Evolutionary conservation across 2,888 invertebrate species (phyloP).

Genomic region (Hypena proboscidalis): DNA sequence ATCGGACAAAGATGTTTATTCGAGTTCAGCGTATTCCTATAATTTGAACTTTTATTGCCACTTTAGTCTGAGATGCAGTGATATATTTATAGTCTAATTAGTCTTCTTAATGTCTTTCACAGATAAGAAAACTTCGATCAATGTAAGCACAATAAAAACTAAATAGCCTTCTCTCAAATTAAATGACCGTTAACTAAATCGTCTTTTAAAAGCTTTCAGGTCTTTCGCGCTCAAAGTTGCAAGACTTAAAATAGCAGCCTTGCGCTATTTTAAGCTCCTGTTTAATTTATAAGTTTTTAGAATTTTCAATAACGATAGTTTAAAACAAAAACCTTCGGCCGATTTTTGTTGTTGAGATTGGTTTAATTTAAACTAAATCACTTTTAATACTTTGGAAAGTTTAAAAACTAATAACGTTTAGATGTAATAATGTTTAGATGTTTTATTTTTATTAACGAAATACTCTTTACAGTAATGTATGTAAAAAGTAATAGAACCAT

Average conservation of each 20-base stretch:
- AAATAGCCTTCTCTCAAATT: constrained; percentile 9
- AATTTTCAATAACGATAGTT: constrained; percentile 21
- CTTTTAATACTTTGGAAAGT: too few species aligned
- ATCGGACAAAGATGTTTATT: constrained; percentile 40
- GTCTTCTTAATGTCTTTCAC: constrained; percentile 41
- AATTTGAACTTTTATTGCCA: constrained; percentile 53
- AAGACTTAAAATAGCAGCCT: constrained; percentile 12
- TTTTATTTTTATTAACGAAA: too few species aligned
- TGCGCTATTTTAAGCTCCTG: constrained; percentile 18
- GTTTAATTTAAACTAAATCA: too few species aligned
- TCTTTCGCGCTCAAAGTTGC: constrained; percentile 4
- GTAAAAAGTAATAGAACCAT: too few species aligned
- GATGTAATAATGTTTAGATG: too few species aligned
- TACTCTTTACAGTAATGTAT: too few species aligned
- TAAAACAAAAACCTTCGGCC: not conserved
- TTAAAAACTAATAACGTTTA: too few species aligned
- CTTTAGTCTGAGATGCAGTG: constrained; percentile 39
- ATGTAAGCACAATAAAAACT: constrained; percentile 12
- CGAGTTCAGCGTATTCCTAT: constrained; percentile 34
- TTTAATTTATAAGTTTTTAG: constrained; percentile 10
- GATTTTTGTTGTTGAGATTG: not conserved
- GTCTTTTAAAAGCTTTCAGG: constrained; percentile 1
- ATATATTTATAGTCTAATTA: constrained; percentile 45
- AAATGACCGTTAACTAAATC: constrained; percentile 10
- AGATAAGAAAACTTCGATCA: constrained; percentile 15